Conservation (phyloP, 2,113 vertebrate species). For the Cryptomyrus ogoouensis region DNA sequence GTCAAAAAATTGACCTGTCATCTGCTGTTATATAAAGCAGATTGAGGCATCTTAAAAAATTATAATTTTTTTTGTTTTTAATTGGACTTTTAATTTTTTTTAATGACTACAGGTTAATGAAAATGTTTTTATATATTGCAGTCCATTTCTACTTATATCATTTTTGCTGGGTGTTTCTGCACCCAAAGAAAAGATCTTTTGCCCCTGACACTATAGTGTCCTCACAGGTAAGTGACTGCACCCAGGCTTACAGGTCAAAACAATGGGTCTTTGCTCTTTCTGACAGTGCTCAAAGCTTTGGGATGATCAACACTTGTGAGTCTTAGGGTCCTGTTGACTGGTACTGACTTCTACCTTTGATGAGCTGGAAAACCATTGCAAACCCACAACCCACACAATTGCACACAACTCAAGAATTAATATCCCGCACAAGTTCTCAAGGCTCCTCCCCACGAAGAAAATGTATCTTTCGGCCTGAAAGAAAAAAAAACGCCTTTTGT, state of each 20-base stretch:
- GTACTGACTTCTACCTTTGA: neutral
- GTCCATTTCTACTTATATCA: neutral
- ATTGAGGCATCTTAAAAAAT: neutral
- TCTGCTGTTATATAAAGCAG: neutral
- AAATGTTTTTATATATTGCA: neutral
- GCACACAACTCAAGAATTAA: neutral
- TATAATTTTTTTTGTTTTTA: neutral
- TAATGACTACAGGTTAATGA: neutral
- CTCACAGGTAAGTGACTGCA: constrained; percentile 30
- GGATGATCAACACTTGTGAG: neutral
- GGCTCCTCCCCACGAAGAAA: neutral
- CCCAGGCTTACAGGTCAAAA: constrained; percentile 31
- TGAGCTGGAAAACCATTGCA: constrained; percentile 1
- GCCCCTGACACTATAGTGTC: neutral
- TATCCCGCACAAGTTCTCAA: neutral
- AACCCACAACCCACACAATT: neutral
- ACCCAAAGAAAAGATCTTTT: neutral
- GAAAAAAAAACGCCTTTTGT: neutral
- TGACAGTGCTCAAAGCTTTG: neutral
- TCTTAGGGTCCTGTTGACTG: neutral
- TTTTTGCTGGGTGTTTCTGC: neutral
- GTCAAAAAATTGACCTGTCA: neutral
- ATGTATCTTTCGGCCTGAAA: neutral
- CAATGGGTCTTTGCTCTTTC: constrained; percentile 35
- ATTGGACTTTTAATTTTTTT: neutral